Conservation (phyloP, 2,888 invertebrate species). For the Altica lythri region DNA sequence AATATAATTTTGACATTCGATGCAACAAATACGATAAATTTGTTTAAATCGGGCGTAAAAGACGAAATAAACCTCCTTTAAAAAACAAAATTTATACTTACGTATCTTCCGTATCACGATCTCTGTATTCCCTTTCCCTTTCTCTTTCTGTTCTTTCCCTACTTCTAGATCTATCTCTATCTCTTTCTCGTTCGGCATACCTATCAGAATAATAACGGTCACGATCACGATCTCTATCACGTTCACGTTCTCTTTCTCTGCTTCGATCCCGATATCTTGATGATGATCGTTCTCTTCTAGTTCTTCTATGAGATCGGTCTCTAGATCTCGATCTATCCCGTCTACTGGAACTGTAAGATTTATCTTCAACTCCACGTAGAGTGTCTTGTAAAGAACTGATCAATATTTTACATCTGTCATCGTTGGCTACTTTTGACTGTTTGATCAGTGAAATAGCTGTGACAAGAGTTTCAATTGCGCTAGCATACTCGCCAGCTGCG, state of each 20-base stretch:
- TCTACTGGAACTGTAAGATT: conserved; percentile 84
- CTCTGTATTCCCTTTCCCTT: conserved; percentile 72
- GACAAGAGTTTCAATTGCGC: conserved; percentile 97
- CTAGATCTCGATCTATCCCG: conserved; percentile 63
- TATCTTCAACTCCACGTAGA: conserved; percentile 94
- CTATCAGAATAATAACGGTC: conserved; percentile 59
- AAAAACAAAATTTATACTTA: conserved; percentile 53
- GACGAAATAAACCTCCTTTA: background rate
- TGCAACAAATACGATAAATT: too few species aligned
- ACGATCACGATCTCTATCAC: conserved; percentile 60
- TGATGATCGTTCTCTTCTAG: conserved; percentile 54
- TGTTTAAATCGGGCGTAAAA: background rate
- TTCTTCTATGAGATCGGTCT: conserved; percentile 54
- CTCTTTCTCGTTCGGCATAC: conserved; percentile 64
- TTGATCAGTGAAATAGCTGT: conserved; percentile 98
- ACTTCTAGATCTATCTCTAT: conserved; percentile 60
- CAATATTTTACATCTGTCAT: conserved; percentile 97
- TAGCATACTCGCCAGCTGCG: conserved; percentile 95
- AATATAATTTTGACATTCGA: too few species aligned
- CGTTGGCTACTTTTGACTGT: conserved; percentile 88
- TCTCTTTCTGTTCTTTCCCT: conserved; percentile 68
- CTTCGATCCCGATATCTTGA: conserved; percentile 62
- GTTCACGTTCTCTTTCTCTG: conserved; percentile 63
- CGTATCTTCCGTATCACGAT: conserved; percentile 79
- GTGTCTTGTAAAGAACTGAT: conserved; percentile 93